Evolutionary conservation across 2,888 invertebrate genomes (phyloP).

Genomic region (Eulithis prunata): DNA sequence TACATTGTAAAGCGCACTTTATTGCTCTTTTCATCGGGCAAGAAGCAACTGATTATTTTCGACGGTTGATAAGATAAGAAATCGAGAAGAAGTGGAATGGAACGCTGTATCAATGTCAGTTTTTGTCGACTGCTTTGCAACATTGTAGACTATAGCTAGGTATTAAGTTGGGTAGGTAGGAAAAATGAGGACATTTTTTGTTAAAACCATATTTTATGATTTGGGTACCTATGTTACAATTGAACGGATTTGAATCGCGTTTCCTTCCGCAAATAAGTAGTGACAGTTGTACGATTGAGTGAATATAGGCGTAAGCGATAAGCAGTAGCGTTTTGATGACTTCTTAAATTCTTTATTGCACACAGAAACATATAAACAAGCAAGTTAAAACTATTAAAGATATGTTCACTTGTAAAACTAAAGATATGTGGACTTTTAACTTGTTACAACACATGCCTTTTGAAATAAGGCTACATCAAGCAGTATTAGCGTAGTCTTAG

Average conservation of each 20-base stretch:
- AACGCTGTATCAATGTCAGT: conserved; percentile 5
- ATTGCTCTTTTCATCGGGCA: not conserved
- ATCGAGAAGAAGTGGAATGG: conserved; percentile 4
- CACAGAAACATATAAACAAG: no score
- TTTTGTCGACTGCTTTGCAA: not conserved
- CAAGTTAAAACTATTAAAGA: no score
- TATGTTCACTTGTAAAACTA: no score
- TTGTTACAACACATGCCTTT: not conserved
- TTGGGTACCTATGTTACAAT: conserved; percentile 23
- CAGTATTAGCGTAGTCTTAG: no score
- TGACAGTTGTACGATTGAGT: conserved; percentile 49
- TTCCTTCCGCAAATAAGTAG: conserved; percentile 49
- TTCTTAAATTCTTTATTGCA: no score
- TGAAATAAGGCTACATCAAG: not conserved
- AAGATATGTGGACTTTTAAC: no score
- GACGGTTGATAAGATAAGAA: conserved; percentile 1
- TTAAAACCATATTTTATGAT: no score
- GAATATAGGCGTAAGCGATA: conserved; percentile 17
- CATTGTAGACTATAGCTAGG: not conserved
- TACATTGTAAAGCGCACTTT: no score
- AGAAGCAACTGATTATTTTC: not conserved
- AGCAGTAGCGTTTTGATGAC: conserved; percentile 13
- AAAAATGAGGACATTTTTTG: no score
- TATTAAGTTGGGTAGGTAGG: no score
- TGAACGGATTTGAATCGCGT: conserved; percentile 40